Conservation (phyloP, 2,888 invertebrate genomes). For the Eurytoma adleriae region DNA sequence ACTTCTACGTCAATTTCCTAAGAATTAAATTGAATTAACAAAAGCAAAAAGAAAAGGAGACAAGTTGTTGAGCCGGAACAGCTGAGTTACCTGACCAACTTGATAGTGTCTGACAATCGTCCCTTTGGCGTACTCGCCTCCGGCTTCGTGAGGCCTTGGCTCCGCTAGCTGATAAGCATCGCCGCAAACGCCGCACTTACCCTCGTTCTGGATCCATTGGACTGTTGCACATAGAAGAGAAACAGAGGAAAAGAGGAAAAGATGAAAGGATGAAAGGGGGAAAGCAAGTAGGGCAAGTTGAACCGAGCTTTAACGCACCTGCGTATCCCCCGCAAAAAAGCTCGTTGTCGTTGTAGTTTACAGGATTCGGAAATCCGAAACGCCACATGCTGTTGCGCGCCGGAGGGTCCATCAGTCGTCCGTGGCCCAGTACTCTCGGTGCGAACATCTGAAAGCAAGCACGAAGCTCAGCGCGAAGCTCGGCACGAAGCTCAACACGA, state of each 20-base stretch:
- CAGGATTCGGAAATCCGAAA: constrained; percentile 94
- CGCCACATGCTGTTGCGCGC: constrained; percentile 97
- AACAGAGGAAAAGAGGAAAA: background rate
- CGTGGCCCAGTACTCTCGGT: constrained; percentile 82
- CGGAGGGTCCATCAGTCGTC: constrained; percentile 94
- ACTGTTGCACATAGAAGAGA: constrained; percentile 77
- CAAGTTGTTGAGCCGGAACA: background rate
- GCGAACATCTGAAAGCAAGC: too few species aligned
- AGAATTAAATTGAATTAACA: constrained; percentile 55
- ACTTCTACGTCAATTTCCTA: constrained; percentile 90
- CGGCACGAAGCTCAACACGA: too few species aligned
- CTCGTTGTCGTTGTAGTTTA: constrained; percentile 96
- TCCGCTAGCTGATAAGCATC: constrained; percentile 85
- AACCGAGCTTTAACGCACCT: too few species aligned
- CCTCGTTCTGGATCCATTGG: constrained; percentile 91
- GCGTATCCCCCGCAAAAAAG: constrained; percentile 94
- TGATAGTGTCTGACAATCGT: constrained; percentile 89
- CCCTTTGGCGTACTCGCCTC: constrained; percentile 91
- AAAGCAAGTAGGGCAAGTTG: background rate
- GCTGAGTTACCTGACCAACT: constrained; percentile 83
- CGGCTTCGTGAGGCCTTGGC: constrained; percentile 93
- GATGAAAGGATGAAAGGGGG: background rate
- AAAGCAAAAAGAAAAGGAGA: background rate
- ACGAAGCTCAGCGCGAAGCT: too few species aligned
- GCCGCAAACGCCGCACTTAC: constrained; percentile 93